Conservation (phyloP, 2,888 invertebrate genomes). For the Masnerella sp. region DNA sequence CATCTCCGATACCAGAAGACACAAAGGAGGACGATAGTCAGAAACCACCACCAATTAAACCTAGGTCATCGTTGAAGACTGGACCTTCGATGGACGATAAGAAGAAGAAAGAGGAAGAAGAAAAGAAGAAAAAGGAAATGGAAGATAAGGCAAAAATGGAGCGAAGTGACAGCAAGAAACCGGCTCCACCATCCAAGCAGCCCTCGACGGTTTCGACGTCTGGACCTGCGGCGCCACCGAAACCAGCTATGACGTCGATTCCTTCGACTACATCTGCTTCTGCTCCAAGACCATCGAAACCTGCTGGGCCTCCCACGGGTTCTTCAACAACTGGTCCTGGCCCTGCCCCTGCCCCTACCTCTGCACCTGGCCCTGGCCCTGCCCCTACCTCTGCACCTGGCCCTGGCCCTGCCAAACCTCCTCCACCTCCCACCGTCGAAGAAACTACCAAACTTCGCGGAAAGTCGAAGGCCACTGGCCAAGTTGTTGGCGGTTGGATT, state of each 20-base stretch:
- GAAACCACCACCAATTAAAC: conserved; percentile 49
- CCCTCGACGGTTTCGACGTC: conserved; percentile 1
- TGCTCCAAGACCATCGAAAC: conserved; percentile 57
- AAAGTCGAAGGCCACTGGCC: conserved; percentile 86
- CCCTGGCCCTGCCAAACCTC: background rate
- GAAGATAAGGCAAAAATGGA: conserved; percentile 5
- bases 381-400: conserved; percentile 63
- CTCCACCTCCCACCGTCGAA: conserved; percentile 59
- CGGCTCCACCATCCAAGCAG: conserved; percentile 3
- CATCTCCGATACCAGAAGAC: conserved; percentile 81
- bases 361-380: conserved; percentile 66
- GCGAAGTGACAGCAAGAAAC: conserved; percentile 58
- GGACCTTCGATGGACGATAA: conserved; percentile 56
- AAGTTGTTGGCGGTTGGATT: conserved; percentile 86
- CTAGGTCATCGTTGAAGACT: conserved; percentile 24
- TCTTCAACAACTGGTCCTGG: no score
- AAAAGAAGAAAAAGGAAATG: background rate
- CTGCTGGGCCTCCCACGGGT: conserved; percentile 34
- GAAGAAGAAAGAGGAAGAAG: conserved; percentile 39
- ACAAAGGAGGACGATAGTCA: conserved; percentile 78
- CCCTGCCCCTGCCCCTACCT: background rate
- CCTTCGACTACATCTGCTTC: background rate
- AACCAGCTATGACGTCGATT: background rate
- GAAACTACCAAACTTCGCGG: conserved; percentile 80
- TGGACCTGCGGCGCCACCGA: background rate